Evolutionary conservation across 1,140 invertebrate genomes (phyloP).

Genomic region (Drosophila saltans): DNA sequence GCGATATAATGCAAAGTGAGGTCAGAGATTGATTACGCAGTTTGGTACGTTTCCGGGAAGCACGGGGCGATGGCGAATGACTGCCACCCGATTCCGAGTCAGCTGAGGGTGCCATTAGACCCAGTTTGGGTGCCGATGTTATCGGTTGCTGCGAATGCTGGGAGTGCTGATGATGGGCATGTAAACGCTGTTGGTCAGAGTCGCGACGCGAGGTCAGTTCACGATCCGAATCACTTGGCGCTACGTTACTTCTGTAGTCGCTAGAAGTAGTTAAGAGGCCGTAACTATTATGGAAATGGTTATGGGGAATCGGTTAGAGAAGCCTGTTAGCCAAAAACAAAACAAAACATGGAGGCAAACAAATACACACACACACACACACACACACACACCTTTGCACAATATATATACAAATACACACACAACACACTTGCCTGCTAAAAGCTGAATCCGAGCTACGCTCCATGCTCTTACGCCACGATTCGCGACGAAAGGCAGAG

Average conservation of each 20-base stretch:
- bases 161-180: slow-evolving; percentile 53
- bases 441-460: slow-evolving; percentile 96
- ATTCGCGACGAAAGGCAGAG: slow-evolving; percentile 90
- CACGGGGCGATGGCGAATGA: slow-evolving; percentile 92
- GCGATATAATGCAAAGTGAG: slow-evolving; percentile 98
- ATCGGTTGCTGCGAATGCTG: slow-evolving; percentile 22
- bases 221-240: slow-evolving; percentile 93
- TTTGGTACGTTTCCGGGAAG: slow-evolving; percentile 90
- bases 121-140: slow-evolving; percentile 85
- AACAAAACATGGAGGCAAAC: background rate
- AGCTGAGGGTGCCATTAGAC: slow-evolving; percentile 87
- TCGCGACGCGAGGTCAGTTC: slow-evolving; percentile 89
- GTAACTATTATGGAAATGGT: slow-evolving; percentile 83
- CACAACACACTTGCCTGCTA: slow-evolving; percentile 88
- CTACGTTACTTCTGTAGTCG: slow-evolving; percentile 95
- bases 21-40: slow-evolving; percentile 96
- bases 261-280: slow-evolving; percentile 86
- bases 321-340: slow-evolving; percentile 8
- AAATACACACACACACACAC: slow-evolving; percentile 5
- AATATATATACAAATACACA: background rate
- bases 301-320: slow-evolving; percentile 57
- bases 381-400: background rate
- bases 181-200: slow-evolving; percentile 83
- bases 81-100: slow-evolving; percentile 95
- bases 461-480: slow-evolving; percentile 95